Base-by-base conservation (phyloP, 1,140 invertebrate genomes). In the Neodiprion virginianus region DNA sequence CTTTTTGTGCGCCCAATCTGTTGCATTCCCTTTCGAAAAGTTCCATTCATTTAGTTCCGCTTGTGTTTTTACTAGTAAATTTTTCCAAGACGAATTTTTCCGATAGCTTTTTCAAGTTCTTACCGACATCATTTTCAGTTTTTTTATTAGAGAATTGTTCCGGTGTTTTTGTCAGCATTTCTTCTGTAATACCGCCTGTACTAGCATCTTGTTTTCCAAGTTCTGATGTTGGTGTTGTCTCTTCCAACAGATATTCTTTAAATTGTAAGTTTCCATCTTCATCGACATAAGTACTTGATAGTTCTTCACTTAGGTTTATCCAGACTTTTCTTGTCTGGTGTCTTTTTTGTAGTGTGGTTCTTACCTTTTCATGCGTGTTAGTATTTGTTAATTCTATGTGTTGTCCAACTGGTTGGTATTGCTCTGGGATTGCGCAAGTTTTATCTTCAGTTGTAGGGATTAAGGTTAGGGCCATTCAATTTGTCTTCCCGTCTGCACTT, bases 251-350 rank as follows among this genome's bases (percentile, higher is more conserved):
- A 21, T 21, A 21, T 21, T 21, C 17, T 21, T 21, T 21, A 21
- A 21, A 21, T 21, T 21, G 17, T 21, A 21, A 21, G 17, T 21
- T 21, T 21, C 17, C 17, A 21, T 21, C 17, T 21, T 21, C 74
- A 53, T 75, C 74, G 4, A 74, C 28, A 23, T 76, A 74, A 0
- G 21, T 68, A 14, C 68, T 68, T 23, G 10, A 48, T 48, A 71
- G 4, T 17, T 71, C 68, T 66, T 66, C 47, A 2, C n/a, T 23
- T 72, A 74, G 11, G 8, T 65, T 53, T 48, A 76, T 83, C 84
- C 82, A 85, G 17, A 86, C 81, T 61, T 81, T 75, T 79, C 83
- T 77, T 75, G 76, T 82, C 70, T 85, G 79, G 75, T 83, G 81
- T 75, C 80, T 78, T 79, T 68, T 84, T 80, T 84, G 78, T 67